Conservation (phyloP, 2,113 vertebrate species). For the Xiphophorus hellerii region DNA sequence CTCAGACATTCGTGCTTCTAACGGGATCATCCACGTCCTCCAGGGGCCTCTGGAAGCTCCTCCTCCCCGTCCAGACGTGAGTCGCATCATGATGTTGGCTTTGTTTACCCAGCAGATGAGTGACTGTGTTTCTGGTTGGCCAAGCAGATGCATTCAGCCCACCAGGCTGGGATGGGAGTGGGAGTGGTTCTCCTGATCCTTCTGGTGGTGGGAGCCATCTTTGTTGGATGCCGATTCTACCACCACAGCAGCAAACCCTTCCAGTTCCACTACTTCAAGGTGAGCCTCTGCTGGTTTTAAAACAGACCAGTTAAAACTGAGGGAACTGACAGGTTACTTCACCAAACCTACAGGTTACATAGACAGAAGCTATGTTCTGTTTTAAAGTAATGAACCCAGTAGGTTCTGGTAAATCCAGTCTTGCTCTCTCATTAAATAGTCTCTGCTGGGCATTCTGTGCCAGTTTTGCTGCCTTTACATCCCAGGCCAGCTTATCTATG, state of each 20-base stretch:
- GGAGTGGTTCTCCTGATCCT: constrained; percentile 83
- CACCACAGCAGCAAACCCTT: constrained; percentile 79
- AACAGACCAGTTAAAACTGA: too few species aligned
- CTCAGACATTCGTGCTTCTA: constrained; percentile 88
- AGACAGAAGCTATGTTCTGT: too few species aligned
- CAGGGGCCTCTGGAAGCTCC: constrained; percentile 87
- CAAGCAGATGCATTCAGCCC: constrained; percentile 60
- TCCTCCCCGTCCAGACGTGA: constrained; percentile 77
- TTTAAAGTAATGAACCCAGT: too few species aligned
- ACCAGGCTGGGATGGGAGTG: constrained; percentile 78
- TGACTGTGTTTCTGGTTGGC: constrained; percentile 14
- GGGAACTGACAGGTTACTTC: too few species aligned
- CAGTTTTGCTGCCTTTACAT: too few species aligned
- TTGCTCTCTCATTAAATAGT: too few species aligned
- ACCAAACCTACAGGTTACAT: too few species aligned
- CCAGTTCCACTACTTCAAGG: constrained; percentile 90
- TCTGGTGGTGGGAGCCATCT: constrained; percentile 68
- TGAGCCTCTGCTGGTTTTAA: constrained; percentile 38
- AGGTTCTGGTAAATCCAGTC: too few species aligned
- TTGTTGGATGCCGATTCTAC: constrained; percentile 86
- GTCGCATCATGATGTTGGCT: constrained; percentile 16
- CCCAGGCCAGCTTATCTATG: too few species aligned
- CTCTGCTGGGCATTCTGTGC: too few species aligned
- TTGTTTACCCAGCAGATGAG: not conserved
- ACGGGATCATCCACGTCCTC: constrained; percentile 92